Base-by-base conservation (phyloP, 2,797 vertebrate species). In the Alauda arvensis region DNA sequence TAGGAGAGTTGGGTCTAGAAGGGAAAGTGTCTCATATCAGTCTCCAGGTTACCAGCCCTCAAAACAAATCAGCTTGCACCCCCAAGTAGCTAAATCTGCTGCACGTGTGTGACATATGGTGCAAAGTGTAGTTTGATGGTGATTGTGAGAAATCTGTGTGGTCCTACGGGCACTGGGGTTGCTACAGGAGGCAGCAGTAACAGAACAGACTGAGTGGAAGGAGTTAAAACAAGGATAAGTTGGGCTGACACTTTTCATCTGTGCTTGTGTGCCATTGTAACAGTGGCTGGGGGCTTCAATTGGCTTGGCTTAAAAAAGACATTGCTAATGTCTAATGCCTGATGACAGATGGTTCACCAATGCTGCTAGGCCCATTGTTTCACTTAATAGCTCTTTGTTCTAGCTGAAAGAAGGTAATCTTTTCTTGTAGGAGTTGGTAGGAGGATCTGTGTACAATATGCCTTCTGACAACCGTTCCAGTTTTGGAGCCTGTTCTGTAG, bases 331-430 rank as follows among this genome's bases (percentile, higher is more conserved):
- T 77, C 69, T 89, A 80, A 75, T 15, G 5, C 39, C 56, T 72
- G 62, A 92, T 89, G 91, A 89, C 78, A 88, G 85, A 75, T 62
- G 42, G 65, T 51, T 86, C 78, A 72, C 78, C 69, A 87, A 6
- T 71, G 84, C 52, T 71, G 69, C 72, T 87, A 89, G 78, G 59
- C 56, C 91, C 72, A 84, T 93, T 94, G 91, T 86, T 88, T 93
- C 24, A 3, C 72, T 85, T 89, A 86, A 88, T 71, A 84, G 81
- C 72, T 71, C 89, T 93, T 94, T 94, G 85, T 89, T 93, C 81
- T 75, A 80, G 76, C 37, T 91, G 91, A 91, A 91, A 83, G 88
- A 85, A 88, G 81, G 56, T 83, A 85, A 87, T 86, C 11, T 82
- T 79, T 89, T 71, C 72, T 92, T 83, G 86, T 92, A 91, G 88